Conservation (phyloP, 1,140 invertebrate species). For the Rhynchophorus ferrugineus region DNA sequence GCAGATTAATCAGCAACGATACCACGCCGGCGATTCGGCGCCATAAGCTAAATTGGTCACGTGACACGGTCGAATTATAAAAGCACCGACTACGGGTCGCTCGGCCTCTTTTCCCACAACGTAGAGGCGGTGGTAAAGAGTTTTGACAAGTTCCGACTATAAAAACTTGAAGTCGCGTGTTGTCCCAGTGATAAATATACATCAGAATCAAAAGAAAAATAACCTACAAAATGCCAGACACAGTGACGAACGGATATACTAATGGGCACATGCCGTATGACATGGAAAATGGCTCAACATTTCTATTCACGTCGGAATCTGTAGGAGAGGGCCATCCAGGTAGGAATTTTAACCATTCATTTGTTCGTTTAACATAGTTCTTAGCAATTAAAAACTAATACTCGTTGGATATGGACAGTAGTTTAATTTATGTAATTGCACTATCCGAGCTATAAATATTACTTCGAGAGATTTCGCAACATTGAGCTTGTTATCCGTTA, state of each 20-base stretch:
- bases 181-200: background rate
- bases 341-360: conserved; percentile 45
- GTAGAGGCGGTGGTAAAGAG: conserved; percentile 10
- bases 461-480: background rate
- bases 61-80: conserved; percentile 23
- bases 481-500: background rate
- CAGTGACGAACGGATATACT: conserved; percentile 66
- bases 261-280: conserved; percentile 61
- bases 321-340: conserved; percentile 98
- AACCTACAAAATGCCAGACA: conserved; percentile 57
- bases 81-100: conserved; percentile 5
- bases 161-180: conserved; percentile 14
- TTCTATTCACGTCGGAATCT: conserved; percentile 98
- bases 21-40: conserved; percentile 11
- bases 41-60: conserved; percentile 14
- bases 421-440: background rate
- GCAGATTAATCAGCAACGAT: no score
- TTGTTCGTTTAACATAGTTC: conserved; percentile 17
- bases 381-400: no score
- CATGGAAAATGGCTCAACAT: conserved; percentile 76
- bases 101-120: conserved; percentile 28
- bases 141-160: background rate
- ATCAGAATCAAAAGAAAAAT: background rate
- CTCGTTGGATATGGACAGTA: no score
- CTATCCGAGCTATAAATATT: background rate